Base-by-base conservation (phyloP, 2,888 invertebrate species). In the Ypsolopha scabrella region DNA sequence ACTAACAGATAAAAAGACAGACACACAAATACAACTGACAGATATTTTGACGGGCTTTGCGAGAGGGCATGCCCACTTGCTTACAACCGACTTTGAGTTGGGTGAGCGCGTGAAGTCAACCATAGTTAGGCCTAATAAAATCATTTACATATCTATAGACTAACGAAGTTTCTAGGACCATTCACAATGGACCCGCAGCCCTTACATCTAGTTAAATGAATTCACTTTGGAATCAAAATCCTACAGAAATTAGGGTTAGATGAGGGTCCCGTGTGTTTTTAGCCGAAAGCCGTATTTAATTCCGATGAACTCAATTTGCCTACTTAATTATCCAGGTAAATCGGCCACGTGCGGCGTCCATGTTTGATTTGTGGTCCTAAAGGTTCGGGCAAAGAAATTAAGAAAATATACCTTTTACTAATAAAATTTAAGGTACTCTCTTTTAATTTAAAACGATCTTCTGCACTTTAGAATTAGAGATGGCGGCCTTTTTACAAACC, bases 171-270 rank as follows among this genome's bases (percentile, higher is more conserved):
- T 37, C 47, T 9, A 47, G 47, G 51, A 61, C 43, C 53, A 56
- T 57, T 57, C 57, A 48, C 37, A 24, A 38, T 39, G 39, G 39
- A 14, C 38, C 48, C 39, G n/a, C 41, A 33, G 49, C n/a, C 49
- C 41, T 41, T 37, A 47, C 36, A 48, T 49, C 41, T 41, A 24
- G 2, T 24, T 24, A 67, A 75, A 70, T 67, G 64, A 68, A 69
- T 70, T 66, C 60, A 61, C 64, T 61, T 60, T 59, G 63, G 64
- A 63, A 68, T 65, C 64, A 72, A 75, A 71, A 49, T 72, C 77
- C 75, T 73, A 69, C 64, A 64, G 68, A 76, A 79, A 79, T 79
- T 75, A 72, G 73, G 74, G 79, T 80, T 75, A 78, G 67, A 71
- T 65, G 65, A 73, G 74, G 74, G 70, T 69, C 58, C 62, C 61